Conservation (phyloP, 2,888 invertebrate species). For the Platyscelio sp. region DNA sequence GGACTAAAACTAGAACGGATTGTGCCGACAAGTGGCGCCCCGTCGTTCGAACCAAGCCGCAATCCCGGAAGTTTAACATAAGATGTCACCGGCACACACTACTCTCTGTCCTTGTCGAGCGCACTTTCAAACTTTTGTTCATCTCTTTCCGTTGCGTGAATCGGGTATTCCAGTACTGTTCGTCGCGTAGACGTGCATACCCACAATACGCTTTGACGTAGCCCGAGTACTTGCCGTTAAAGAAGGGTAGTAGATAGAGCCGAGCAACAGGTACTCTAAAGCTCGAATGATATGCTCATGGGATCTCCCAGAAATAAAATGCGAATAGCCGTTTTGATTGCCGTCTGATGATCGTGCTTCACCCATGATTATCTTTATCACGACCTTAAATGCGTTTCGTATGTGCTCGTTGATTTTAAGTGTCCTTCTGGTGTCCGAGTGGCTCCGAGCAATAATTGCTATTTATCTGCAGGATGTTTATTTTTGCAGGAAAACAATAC, state of each 20-base stretch:
- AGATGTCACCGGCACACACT: conserved; percentile 76
- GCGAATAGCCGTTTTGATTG: conserved; percentile 53
- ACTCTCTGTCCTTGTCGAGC: conserved; percentile 53
- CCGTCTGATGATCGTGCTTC: conserved; percentile 25
- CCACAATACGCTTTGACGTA: conserved; percentile 61
- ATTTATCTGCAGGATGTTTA: no score
- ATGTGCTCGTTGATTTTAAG: no score
- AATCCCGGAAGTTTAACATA: conserved; percentile 80
- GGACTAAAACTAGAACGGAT: conserved; percentile 69
- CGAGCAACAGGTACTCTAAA: conserved; percentile 83
- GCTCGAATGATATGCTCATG: conserved; percentile 80
- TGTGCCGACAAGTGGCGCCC: conserved; percentile 83
- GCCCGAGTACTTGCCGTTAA: conserved; percentile 62
- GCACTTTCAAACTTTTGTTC: conserved; percentile 50
- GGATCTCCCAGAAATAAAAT: conserved; percentile 78
- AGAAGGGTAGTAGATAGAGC: conserved; percentile 75
- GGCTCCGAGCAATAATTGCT: no score
- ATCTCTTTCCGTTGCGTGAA: conserved; percentile 66
- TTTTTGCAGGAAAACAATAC: no score
- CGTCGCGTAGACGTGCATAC: conserved; percentile 70
- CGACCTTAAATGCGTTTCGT: neutral
- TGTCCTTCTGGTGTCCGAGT: no score
- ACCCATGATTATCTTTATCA: conserved; percentile 33
- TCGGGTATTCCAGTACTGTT: conserved; percentile 74
- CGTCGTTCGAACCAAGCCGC: conserved; percentile 72